Evolutionary conservation across 2,113 vertebrate species (phyloP).

Genomic region (Rattus norvegicus): DNA sequence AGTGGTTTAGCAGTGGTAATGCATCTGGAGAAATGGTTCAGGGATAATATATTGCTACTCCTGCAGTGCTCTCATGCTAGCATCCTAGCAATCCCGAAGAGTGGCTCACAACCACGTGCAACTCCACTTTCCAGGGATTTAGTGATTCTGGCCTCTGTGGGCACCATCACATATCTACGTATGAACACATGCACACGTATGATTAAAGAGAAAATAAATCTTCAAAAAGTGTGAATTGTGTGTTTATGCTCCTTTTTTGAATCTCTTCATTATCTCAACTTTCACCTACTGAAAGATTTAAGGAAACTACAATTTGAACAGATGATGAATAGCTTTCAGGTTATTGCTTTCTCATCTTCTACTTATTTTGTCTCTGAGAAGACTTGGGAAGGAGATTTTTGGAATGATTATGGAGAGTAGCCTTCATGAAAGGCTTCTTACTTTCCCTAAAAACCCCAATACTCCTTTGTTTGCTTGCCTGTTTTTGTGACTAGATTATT

Average conservation of each 20-base stretch:
- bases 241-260: background rate
- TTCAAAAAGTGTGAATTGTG: background rate
- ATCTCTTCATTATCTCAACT: background rate
- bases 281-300: background rate
- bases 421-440: background rate
- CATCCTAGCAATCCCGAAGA: background rate
- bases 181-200: background rate
- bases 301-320: background rate
- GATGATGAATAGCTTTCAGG: background rate
- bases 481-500: background rate
- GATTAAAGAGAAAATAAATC: background rate
- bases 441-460: background rate
- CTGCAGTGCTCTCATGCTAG: background rate
- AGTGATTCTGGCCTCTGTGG: background rate
- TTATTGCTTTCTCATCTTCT: background rate
- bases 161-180: too few relatives aligned
- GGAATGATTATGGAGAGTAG: background rate
- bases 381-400: background rate
- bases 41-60: background rate
- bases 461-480: background rate
- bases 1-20: background rate
- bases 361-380: background rate
- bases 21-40: background rate
- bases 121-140: background rate
- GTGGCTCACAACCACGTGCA: background rate